Percentiles rank a stretch among this genome's conserved stretches.
Evolutionary conservation across 2,888 invertebrate species (phyloP).

Genomic region (Leptopilina myrica): DNA sequence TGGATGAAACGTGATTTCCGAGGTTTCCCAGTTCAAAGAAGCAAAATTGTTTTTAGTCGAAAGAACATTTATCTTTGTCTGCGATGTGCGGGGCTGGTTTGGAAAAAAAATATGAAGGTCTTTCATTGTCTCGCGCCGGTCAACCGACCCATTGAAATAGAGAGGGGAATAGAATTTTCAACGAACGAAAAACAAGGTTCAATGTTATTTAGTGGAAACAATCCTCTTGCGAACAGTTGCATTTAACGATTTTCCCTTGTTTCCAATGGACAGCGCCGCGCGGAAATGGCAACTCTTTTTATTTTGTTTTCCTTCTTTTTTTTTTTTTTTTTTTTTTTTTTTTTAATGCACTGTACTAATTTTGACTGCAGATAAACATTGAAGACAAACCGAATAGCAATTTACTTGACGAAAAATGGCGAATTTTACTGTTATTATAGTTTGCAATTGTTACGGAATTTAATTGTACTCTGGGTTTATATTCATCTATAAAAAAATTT

Average conservation of each 20-base stretch:
- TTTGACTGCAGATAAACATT: slow-evolving; percentile 19
- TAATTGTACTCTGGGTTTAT: background rate
- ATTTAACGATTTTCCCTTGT: slow-evolving; percentile 31
- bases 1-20: slow-evolving; percentile 7
- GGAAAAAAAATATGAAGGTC: slow-evolving; percentile 31
- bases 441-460: background rate
- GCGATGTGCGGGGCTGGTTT: background rate
- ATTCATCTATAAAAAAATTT: background rate
- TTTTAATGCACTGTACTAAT: slow-evolving; percentile 25
- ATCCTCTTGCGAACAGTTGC: slow-evolving; percentile 7
- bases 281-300: slow-evolving; percentile 2
- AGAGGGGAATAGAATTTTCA: slow-evolving; percentile 5
- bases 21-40: slow-evolving; percentile 7
- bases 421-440: background rate
- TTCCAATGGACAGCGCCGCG: slow-evolving; percentile 7
- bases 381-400: background rate
- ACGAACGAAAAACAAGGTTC: slow-evolving; percentile 25
- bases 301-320: no score
- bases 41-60: slow-evolving; percentile 14
- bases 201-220: slow-evolving; percentile 35
- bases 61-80: slow-evolving; percentile 25
- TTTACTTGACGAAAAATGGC: background rate
- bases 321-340: no score
- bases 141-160: slow-evolving; percentile 9
- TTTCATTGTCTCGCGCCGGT: slow-evolving; percentile 16